These are phyloP conservation scores for Subanguina moxae DNA, from an alignment of 1,140 invertebrate genomes.

Conservation along the genomic window DNA sequence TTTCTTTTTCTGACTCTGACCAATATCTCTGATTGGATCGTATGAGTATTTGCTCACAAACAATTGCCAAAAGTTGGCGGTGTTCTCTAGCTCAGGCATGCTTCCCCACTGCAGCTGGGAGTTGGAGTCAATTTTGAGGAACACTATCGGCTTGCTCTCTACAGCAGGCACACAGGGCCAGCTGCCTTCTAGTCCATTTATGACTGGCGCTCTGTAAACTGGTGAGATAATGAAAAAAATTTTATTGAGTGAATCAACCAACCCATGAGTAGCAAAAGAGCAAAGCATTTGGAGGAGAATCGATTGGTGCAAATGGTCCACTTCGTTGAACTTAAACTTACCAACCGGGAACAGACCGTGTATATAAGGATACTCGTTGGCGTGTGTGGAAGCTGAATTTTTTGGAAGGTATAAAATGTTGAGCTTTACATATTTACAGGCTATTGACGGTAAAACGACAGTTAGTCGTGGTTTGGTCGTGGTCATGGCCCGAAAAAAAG, in stretches of 20 bases:
- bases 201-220: not conserved
- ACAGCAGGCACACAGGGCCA: not conserved
- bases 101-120: not conserved
- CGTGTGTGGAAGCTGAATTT: not conserved
- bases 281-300: conserved; percentile 10
- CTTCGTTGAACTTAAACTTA: conserved; percentile 34
- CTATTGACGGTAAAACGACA: too few species aligned
- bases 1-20: not conserved
- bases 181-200: not conserved
- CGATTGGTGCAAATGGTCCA: conserved; percentile 11
- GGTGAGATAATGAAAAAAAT: not conserved
- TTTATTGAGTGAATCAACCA: not conserved
- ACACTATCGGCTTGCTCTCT: not conserved
- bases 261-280: conserved; percentile 9
- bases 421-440: not conserved
- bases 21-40: not conserved
- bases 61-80: not conserved
- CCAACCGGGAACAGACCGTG: conserved; percentile 34
- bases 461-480: too few species aligned
- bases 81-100: not conserved
- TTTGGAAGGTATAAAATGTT: conserved; percentile 4
- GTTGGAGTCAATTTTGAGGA: not conserved
- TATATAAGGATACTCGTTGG: conserved; percentile 39
- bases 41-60: not conserved
- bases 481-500: too few species aligned